phyloP scores from a whole-genome alignment of 2,113 vertebrate species.

The Actinemys pallida region DNA sequence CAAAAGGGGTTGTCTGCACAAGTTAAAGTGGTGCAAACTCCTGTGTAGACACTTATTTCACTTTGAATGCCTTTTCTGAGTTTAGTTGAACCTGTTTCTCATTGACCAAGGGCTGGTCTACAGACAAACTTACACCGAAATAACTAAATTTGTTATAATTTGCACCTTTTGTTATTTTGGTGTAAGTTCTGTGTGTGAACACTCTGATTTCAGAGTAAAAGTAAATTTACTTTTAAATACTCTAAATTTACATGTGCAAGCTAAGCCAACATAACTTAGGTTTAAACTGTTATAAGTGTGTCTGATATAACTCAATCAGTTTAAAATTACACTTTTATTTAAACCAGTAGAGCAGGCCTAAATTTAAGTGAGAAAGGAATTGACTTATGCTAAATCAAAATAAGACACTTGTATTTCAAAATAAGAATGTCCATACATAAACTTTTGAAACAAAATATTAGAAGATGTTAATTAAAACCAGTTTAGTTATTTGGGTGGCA shows the following conservation, averaged over 20 bases:
- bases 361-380: not conserved
- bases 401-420: not conserved
- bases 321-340: not conserved
- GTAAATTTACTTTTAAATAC: not conserved
- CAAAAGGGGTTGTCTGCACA: not conserved
- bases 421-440: not conserved
- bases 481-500: not conserved
- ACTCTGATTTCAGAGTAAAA: not conserved
- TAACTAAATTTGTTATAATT: not conserved
- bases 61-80: not conserved
- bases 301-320: not conserved
- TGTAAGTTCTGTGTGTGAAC: not conserved
- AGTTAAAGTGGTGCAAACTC: not conserved
- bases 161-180: not conserved
- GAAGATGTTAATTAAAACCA: not conserved
- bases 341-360: not conserved
- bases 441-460: not conserved
- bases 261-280: not conserved
- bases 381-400: not conserved
- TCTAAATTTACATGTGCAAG: not conserved
- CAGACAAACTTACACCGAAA: not conserved
- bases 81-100: conserved; percentile 6
- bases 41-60: not conserved
- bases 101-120: not conserved
- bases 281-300: not conserved